Evolutionary conservation across 2,888 invertebrate species (phyloP).

Genomic region (Andrena chrysosceles): DNA sequence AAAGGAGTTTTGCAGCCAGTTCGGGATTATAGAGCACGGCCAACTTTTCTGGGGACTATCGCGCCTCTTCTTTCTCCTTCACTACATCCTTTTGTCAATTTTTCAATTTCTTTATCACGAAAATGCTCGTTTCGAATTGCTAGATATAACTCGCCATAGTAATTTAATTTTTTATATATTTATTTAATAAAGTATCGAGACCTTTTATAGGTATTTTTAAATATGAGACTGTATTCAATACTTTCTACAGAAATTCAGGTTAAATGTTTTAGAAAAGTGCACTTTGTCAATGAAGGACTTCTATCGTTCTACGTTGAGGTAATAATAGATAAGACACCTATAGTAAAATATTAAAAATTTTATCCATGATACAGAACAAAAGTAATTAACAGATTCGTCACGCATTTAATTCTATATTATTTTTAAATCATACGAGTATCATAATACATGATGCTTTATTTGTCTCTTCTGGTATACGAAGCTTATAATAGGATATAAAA

Average conservation of each 20-base stretch:
- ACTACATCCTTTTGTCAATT: slow-evolving; percentile 18
- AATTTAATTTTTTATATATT: neutral
- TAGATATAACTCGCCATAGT: neutral
- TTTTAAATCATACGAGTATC: neutral
- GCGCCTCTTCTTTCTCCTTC: slow-evolving; percentile 11
- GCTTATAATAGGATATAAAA: neutral
- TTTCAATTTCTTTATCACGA: slow-evolving; percentile 8
- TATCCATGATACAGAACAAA: neutral
- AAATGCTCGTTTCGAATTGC: slow-evolving; percentile 8
- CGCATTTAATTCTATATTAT: too few species aligned
- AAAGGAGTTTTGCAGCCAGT: slow-evolving; percentile 36
- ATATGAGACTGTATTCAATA: too few species aligned
- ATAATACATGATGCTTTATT: neutral
- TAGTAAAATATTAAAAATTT: neutral
- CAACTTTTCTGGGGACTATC: neutral
- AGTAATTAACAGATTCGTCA: neutral
- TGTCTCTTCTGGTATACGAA: neutral
- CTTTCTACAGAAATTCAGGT: too few species aligned
- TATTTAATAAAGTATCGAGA: slow-evolving; percentile 5
- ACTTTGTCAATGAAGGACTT: too few species aligned
- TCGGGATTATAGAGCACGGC: slow-evolving; percentile 8
- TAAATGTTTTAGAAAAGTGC: too few species aligned
- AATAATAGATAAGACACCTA: neutral
- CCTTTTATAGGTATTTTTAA: neutral
- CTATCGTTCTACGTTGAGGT: too few species aligned